Conservation (phyloP, 2,113 vertebrate genomes). For the Pseudolaguvia tuberculata region DNA sequence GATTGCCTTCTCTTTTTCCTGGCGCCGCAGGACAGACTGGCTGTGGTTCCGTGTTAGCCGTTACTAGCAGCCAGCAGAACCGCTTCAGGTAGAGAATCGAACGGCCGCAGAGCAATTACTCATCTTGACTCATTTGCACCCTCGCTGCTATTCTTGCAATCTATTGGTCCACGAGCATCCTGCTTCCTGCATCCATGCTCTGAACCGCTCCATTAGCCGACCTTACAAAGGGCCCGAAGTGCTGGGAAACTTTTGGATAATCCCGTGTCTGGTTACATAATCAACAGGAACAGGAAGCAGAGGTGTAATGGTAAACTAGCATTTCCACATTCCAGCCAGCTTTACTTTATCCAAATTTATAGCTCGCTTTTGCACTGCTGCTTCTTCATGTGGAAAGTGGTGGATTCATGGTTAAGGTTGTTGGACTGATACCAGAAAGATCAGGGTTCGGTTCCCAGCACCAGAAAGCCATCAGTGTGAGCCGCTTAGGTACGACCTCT, state of each 20-base stretch:
- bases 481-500: no score
- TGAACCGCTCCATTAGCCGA: slow-evolving; percentile 23
- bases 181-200: slow-evolving; percentile 17
- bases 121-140: slow-evolving; percentile 27
- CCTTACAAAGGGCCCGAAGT: background rate
- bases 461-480: no score
- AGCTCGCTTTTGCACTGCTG: no score
- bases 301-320: background rate
- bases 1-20: slow-evolving; percentile 26
- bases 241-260: slow-evolving; percentile 12
- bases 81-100: background rate
- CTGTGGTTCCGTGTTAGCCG: background rate
- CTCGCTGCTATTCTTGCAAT: slow-evolving; percentile 1
- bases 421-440: no score
- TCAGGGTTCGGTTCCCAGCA: no score
- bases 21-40: slow-evolving; percentile 11
- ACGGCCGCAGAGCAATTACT: slow-evolving; percentile 19
- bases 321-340: no score
- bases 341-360: no score
- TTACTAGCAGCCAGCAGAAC: slow-evolving; percentile 28
- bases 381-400: no score
- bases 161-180: slow-evolving; percentile 2
- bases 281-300: background rate
- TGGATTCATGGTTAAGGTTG: no score
- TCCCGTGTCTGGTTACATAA: background rate